These are phyloP conservation scores for Chrysolina haemoptera DNA, from an alignment of 2,888 invertebrate species.

Conservation along the genomic window DNA sequence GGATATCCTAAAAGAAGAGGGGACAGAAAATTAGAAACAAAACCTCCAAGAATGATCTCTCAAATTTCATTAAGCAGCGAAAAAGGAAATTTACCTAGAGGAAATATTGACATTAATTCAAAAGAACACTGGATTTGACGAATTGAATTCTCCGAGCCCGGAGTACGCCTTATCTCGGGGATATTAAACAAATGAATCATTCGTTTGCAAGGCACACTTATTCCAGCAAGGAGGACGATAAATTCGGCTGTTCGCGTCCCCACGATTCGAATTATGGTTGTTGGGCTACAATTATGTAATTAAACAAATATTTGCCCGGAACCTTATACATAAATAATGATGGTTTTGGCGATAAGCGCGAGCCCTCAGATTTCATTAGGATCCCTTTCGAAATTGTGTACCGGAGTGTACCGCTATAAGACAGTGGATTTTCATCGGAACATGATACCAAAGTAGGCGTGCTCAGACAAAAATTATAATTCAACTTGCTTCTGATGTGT, in stretches of 20 bases:
- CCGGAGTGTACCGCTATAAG: neutral
- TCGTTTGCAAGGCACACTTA: conserved; percentile 23
- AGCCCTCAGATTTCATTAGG: conserved; percentile 31
- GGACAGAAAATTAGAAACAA: conserved; percentile 5
- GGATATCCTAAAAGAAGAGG: neutral
- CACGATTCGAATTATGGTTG: conserved; percentile 30
- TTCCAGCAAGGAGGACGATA: conserved; percentile 24
- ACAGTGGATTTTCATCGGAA: too few relatives aligned
- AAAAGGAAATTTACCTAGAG: conserved; percentile 17
- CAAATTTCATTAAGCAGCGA: conserved; percentile 4
- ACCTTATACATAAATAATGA: conserved; percentile 35
- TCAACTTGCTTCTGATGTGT: too few relatives aligned
- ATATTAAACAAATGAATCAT: conserved; percentile 38
- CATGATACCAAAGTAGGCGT: too few relatives aligned
- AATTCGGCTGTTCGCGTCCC: conserved; percentile 26
- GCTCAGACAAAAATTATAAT: too few relatives aligned
- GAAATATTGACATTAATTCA: conserved; percentile 14
- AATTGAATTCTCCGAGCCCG: neutral
- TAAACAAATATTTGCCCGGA: conserved; percentile 33
- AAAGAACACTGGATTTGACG: conserved; percentile 20
- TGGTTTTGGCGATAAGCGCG: conserved; percentile 31
- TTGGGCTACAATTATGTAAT: conserved; percentile 35
- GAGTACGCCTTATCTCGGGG: conserved; percentile 23
- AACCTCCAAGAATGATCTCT: conserved; percentile 6
- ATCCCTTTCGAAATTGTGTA: conserved; percentile 20